phyloP scores from a whole-genome alignment of 2,888 invertebrate species.

The Trypoxylon attenuatum region DNA sequence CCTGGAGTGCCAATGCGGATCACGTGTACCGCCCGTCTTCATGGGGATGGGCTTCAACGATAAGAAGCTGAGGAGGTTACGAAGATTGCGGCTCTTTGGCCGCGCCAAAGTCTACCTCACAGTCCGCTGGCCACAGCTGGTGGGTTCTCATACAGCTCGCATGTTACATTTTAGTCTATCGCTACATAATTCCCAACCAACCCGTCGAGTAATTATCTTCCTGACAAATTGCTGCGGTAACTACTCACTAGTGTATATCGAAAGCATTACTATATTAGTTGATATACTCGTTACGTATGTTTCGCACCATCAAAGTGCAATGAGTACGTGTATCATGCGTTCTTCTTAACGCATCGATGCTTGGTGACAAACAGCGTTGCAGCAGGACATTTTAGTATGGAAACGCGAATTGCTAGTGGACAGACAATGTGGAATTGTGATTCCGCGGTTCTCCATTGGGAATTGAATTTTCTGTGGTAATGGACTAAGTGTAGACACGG shows the following conservation, averaged over 20 bases:
- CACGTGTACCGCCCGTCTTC: constrained; percentile 71
- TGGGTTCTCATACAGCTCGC: constrained; percentile 64
- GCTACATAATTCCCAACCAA: no score
- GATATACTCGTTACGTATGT: no score
- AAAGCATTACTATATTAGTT: no score
- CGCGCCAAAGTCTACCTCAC: constrained; percentile 79
- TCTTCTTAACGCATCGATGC: background rate
- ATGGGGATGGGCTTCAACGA: constrained; percentile 77
- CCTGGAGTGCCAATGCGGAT: constrained; percentile 73
- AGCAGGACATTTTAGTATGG: background rate
- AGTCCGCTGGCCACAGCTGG: constrained; percentile 79
- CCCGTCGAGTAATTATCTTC: background rate
- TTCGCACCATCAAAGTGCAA: no score
- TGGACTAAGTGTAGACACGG: background rate
- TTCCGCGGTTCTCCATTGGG: background rate
- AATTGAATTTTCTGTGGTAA: background rate
- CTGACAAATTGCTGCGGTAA: no score
- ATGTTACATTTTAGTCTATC: constrained; percentile 39
- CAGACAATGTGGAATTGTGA: background rate
- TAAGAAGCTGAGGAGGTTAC: constrained; percentile 77
- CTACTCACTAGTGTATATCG: no score
- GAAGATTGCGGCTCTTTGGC: constrained; percentile 79
- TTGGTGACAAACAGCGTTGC: background rate
- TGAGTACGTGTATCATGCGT: no score
- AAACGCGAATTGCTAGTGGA: background rate